Evolutionary conservation across 2,113 vertebrate genomes (phyloP).

Genomic region (Coracopsis vasa): DNA sequence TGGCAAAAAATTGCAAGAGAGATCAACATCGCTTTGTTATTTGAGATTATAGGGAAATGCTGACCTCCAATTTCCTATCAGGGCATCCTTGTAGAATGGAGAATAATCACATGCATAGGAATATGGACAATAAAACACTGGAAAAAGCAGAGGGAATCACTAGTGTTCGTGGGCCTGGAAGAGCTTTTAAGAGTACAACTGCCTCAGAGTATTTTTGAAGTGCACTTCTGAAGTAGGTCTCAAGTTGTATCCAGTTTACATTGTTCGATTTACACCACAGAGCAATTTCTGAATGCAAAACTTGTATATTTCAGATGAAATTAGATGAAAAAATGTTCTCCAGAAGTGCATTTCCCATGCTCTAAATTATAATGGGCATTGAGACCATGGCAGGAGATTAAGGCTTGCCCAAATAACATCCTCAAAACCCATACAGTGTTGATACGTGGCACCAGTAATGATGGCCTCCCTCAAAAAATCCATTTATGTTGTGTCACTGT

Average conservation of each 20-base stretch:
- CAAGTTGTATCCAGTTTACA: neutral
- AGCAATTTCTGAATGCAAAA: neutral
- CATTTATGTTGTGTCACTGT: neutral
- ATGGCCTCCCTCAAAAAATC: neutral
- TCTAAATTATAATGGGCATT: neutral
- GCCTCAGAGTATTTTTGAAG: neutral
- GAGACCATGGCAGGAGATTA: neutral
- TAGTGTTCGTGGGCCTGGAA: fast-evolving
- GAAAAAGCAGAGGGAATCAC: neutral
- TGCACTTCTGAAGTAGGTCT: neutral
- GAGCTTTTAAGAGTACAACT: neutral
- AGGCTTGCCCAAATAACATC: neutral
- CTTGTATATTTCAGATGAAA: neutral
- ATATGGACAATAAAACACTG: neutral
- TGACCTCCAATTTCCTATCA: neutral
- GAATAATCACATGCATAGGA: neutral
- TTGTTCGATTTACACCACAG: neutral
- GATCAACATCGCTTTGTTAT: neutral
- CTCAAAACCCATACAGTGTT: neutral
- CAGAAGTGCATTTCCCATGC: neutral
- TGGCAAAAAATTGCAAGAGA: neutral
- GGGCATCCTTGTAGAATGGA: neutral
- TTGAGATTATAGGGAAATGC: neutral
- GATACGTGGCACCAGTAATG: neutral
- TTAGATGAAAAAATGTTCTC: neutral